Base-by-base conservation (phyloP, 2,888 invertebrate species). In the Lissocephala sabroskyi region DNA sequence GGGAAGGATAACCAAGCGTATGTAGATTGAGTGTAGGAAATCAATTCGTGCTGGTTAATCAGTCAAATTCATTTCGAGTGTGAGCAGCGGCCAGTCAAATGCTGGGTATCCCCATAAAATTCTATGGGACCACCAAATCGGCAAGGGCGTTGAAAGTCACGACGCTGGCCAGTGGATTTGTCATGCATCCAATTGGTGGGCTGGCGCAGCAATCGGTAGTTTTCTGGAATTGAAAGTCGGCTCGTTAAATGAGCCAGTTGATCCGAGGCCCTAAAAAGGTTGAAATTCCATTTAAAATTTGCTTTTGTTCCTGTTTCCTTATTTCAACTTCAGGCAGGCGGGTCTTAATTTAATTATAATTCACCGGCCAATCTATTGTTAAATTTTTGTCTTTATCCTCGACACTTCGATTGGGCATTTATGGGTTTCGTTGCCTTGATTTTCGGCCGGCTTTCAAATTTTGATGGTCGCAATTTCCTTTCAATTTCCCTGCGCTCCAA, bases 21-120 rank as follows among this genome's bases (percentile, higher is more conserved):
- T 48, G 48, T 43, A 49, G 59, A 63, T 61, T 62, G 61, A 62
- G 73, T 73, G 59, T 54, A 57, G 64, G 57, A 64, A 76, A 73
- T 73, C 73, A 65, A 76, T 73, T 73, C 48, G 68, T 43, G 60
- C 50, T 68, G 76, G 54, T 60, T 73, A 76, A 73, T 73, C 71
- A 73, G 56, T 76, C 71, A 71, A 58, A 67, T 62, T 52, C 59
- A 53, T 40, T 40, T 45, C 13, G 16, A 39, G 42, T 51, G 41
- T 30, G 36, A 13, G 33, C 30, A 19, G 18, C 11, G 11, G 30
- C 30, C 30, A 32, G 13, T 13, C 11, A 13, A 13, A 26, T 4
- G 26, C n/a, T n/a, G n/a, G n/a, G n/a, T n/a, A n/a, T n/a, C n/a
- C n/a, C n/a, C n/a, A n/a, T n/a, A n/a, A n/a, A n/a, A n/a, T n/a